phyloP scores from a whole-genome alignment of 2,113 vertebrate species.

The Actenoides lindsayi region DNA sequence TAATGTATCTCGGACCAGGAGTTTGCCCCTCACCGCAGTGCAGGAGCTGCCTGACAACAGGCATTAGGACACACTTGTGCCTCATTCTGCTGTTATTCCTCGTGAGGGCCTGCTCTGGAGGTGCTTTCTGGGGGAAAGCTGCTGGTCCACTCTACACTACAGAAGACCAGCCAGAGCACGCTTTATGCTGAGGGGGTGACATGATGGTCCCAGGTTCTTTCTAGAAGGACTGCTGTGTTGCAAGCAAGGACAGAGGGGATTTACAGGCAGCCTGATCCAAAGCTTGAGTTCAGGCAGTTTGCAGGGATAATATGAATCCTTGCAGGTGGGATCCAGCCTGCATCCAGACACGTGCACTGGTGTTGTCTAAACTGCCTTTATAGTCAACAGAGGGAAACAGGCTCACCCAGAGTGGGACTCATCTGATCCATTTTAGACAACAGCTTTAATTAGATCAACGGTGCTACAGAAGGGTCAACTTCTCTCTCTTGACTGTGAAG shows the following conservation, averaged over 20 bases:
- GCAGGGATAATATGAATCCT: not conserved
- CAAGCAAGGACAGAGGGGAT: not conserved
- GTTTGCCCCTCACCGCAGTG: not conserved
- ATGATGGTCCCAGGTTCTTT: not conserved
- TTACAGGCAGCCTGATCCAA: not conserved
- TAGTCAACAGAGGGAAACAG: not conserved
- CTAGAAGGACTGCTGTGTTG: not conserved
- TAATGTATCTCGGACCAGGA: accelerated
- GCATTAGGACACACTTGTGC: not conserved
- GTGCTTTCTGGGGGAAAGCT: not conserved
- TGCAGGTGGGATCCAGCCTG: not conserved
- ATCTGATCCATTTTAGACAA: not conserved
- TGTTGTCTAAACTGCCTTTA: not conserved
- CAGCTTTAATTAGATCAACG: not conserved
- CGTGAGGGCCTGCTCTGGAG: not conserved
- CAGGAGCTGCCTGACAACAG: not conserved
- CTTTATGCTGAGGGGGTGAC: not conserved
- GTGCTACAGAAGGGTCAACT: not conserved
- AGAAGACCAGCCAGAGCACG: not conserved
- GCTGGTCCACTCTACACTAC: not conserved
- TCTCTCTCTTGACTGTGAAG: not conserved
- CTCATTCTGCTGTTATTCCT: not conserved
- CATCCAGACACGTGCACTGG: not conserved
- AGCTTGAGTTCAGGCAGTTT: not conserved
- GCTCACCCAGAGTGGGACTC: not conserved